Conservation (phyloP, 35 echinoderm and acorn worm species). For the Acanthaster planci region DNA sequence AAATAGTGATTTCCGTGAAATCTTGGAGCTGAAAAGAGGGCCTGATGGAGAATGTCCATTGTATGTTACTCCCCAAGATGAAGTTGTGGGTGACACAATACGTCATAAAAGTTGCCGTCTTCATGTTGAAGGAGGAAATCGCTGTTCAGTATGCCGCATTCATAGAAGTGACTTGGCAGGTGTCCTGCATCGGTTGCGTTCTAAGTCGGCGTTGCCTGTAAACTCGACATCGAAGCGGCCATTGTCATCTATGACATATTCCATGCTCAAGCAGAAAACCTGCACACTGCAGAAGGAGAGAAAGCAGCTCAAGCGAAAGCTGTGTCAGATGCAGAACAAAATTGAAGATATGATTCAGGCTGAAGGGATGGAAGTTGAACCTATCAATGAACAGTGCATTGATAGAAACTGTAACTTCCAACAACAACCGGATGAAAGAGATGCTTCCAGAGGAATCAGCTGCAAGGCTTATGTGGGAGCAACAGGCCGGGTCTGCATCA, state of each 20-base stretch:
- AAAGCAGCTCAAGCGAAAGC: background rate
- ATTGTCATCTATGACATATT: background rate
- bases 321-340: background rate
- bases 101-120: too few species aligned
- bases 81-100: too few species aligned
- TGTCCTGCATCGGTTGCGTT: too few species aligned
- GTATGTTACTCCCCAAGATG: too few species aligned
- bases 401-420: background rate
- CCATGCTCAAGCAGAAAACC: background rate
- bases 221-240: background rate
- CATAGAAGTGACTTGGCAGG: too few species aligned
- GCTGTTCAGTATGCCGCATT: too few species aligned
- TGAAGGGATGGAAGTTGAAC: background rate
- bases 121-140: too few species aligned
- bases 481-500: background rate
- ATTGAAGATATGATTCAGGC: background rate
- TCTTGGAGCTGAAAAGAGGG: background rate
- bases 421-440: background rate
- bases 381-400: background rate
- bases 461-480: background rate
- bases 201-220: too few species aligned
- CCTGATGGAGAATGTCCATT: too few species aligned
- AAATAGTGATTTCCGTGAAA: background rate
- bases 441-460: background rate
- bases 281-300: background rate